Evolutionary conservation across 2,797 vertebrate genomes (phyloP), one percentile per base, ranked within the genome.

Genomic region (Pangasius djambal): DNA sequence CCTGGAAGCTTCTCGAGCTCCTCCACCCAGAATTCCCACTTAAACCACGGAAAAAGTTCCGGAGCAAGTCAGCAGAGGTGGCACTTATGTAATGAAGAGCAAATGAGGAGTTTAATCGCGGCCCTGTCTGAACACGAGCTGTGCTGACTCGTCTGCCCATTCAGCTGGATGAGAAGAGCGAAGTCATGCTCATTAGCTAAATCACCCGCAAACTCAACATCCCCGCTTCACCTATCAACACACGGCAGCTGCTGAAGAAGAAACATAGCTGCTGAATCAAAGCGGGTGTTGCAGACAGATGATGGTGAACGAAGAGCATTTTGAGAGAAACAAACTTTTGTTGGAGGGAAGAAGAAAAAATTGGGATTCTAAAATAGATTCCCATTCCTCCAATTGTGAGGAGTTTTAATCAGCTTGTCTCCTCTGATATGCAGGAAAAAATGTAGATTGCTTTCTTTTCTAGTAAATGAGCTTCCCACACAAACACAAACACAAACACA

Each of bases 81-180:
- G 69, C 40, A 31, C 37, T 88, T 83, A 83, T 20, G 44, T 57
- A 83, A 83, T 28, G 37, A 61, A 50, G 48, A 83, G 67, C 63
- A 83, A 74, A 83, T 83, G 74, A 83, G 69, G 79, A 83, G 79
- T 88, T 83, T 83, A 88, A 88, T 72, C 25, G 28, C 67, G 63
- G 37, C 16, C 34, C 52, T 72, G 67, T 70, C 78, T 83, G 79
- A 59, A 22, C 87, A 44, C 37, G 22, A 48, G 78, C 37, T 37
- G 37, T 18, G 31, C 75, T 22, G 61, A 70, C 50, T 70, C 50
- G 59, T 9, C 79, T 74, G 87, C 79, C 67, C 87, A 88, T 18
- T 87, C 86, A 50, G 65, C 65, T 59, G 50, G 50, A 52, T 10
- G 22, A 61, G 34, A 59, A 72, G 37, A 25, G 13, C 13, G 2